These are phyloP conservation scores for Andrena dorsata DNA, from an alignment of 2,888 invertebrate species.

Conservation along the genomic window DNA sequence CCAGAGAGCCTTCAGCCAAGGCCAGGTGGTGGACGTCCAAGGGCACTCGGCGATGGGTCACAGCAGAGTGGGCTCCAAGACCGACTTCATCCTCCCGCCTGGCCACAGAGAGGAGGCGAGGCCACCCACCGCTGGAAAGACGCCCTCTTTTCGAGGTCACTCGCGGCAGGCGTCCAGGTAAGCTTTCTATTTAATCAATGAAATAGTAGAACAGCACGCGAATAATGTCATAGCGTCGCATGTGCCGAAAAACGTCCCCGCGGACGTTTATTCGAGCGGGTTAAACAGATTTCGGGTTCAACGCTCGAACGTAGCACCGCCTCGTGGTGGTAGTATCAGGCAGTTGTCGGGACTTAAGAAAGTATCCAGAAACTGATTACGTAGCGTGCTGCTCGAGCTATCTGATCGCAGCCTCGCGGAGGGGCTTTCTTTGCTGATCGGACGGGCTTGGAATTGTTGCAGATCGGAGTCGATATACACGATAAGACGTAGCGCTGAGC, in stretches of 20 bases:
- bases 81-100: conserved; percentile 95
- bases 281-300: conserved; percentile 21
- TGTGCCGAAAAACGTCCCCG: not conserved
- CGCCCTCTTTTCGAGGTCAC: conserved; percentile 88
- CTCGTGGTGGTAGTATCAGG: not conserved
- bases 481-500: conserved; percentile 90
- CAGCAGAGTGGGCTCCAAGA: conserved; percentile 93
- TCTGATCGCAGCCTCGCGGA: not conserved
- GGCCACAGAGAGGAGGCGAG: conserved; percentile 90
- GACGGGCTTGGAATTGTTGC: not conserved
- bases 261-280: conserved; percentile 26
- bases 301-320: conserved; percentile 9
- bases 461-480: conserved; percentile 95
- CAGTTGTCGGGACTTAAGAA: not conserved
- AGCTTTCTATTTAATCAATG: not conserved
- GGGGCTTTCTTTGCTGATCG: not conserved
- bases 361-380: conserved; percentile 4
- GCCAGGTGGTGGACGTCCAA: conserved; percentile 91
- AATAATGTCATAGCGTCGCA: not conserved
- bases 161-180: conserved; percentile 94
- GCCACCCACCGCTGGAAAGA: conserved; percentile 85
- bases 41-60: conserved; percentile 86
- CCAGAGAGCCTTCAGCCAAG: conserved; percentile 94
- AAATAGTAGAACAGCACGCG: not conserved
- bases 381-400: not conserved